Evolutionary conservation across 1,140 invertebrate genomes (phyloP), one percentile per base, ranked within the genome.

Genomic region (Zaprionus nigranus): DNA sequence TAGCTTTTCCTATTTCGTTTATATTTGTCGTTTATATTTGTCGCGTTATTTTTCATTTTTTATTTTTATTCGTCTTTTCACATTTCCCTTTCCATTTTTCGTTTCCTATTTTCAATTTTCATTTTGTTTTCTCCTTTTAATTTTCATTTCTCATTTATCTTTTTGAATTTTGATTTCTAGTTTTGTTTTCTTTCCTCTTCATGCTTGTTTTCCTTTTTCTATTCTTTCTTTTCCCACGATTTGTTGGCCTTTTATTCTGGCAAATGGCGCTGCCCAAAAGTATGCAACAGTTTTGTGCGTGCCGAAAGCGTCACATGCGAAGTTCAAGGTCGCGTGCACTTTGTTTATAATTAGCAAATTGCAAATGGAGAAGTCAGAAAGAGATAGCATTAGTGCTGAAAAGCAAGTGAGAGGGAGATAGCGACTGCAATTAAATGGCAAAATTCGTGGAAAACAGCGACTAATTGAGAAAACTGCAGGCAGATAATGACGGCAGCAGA

Each of bases 271-370:
- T 53, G 75, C 75, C 75, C 30, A 51, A 77, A 77, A 77, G 75
- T 74, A 77, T 77, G 75, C 75, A 66, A 73, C 75, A 74, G 46
- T 12, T 67, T 67, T 34, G 22, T 51, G n/a, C n/a, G 4, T 26
- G 5, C 30, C 65, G 64, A 68, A 69, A 64, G 56, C 61, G 57
- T 59, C 34, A 56, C 43, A 15, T 49, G 38, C 43, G 49, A 77
- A 77, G 75, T 77, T 77, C 75, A 77, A 72, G 75, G 75, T 61
- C 57, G 49, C 26, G 59, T 13, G 60, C 24, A n/a, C 53, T n/a
- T 26, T 56, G 26, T 28, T 22, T 28, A 36, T 70, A 65, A 64
- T 64, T 71, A n/a, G 40, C 40, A 59, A 38, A 17, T 1, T n/a
- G 5, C 15, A 43, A 49, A 22, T 1, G 9, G n/a, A 20, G 43